phyloP scores from a whole-genome alignment of 2,113 vertebrate genomes.

The Anhinga anhinga region DNA sequence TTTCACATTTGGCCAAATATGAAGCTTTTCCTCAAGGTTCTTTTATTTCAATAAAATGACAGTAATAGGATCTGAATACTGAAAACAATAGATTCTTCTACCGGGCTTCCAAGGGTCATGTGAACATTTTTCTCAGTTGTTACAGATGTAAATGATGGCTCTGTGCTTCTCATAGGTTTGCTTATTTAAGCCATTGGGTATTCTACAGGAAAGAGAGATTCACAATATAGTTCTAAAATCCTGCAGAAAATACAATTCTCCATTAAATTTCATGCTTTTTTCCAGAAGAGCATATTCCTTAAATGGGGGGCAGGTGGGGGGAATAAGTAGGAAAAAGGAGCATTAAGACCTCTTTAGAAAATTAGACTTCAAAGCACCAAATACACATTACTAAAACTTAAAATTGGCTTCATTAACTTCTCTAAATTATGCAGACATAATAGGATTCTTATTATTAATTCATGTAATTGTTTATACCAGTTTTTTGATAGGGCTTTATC shows the following conservation, averaged over 20 bases:
- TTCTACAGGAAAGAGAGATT: neutral
- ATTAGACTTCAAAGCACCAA: slow-evolving; percentile 39
- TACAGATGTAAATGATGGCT: neutral
- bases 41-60: neutral
- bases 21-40: neutral
- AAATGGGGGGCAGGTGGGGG: neutral
- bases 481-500: slow-evolving; percentile 52
- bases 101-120: neutral
- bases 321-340: neutral
- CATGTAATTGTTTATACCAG: slow-evolving; percentile 67
- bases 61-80: slow-evolving; percentile 2
- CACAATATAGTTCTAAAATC: neutral
- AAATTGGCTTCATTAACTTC: slow-evolving; percentile 66
- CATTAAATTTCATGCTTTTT: neutral
- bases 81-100: neutral
- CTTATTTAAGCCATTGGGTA: neutral
- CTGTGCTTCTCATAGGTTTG: neutral
- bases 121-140: neutral
- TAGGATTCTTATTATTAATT: slow-evolving; percentile 73
- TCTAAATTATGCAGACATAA: slow-evolving; percentile 62
- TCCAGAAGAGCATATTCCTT: neutral
- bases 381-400: slow-evolving; percentile 56
- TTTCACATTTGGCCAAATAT: neutral
- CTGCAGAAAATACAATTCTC: neutral
- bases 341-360: slow-evolving; percentile 33